phyloP scores from a whole-genome alignment of 2,797 vertebrate genomes.

The Sciurus vulgaris region DNA sequence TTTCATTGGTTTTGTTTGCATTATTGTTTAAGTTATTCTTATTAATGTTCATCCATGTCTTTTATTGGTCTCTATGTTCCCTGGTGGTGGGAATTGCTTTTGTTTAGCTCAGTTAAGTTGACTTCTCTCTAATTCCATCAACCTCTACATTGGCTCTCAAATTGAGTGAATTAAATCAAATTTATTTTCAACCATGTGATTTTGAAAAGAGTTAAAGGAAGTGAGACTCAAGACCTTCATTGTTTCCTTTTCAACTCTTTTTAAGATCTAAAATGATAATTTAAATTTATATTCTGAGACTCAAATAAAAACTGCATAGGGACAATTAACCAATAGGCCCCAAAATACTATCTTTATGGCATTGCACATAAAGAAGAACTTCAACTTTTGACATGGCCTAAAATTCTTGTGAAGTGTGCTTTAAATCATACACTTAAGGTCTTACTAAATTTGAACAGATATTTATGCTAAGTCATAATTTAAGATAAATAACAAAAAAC shows the following conservation, averaged over 20 bases:
- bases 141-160: neutral
- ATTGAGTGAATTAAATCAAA: slow-evolving; percentile 45
- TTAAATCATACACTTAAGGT: neutral
- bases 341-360: neutral
- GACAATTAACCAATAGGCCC: neutral
- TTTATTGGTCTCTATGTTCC: neutral
- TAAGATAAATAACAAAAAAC: slow-evolving; percentile 28
- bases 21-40: too few relatives aligned
- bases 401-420: slow-evolving; percentile 4
- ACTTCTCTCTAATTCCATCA: neutral
- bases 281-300: slow-evolving; percentile 38
- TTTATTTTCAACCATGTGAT: neutral
- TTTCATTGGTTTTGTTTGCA: neutral
- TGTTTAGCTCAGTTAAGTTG: neutral
- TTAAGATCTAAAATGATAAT: slow-evolving; percentile 2
- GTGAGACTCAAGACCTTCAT: neutral
- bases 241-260: neutral
- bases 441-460: slow-evolving; percentile 42
- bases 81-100: neutral
- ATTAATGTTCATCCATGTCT: neutral
- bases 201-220: slow-evolving; percentile 33
- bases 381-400: neutral
- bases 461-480: neutral
- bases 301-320: neutral
- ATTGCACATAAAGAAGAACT: neutral